These are phyloP conservation scores for Gymnopithys bicolor DNA, from an alignment of 2,797 vertebrate species.

Conservation along the genomic window DNA sequence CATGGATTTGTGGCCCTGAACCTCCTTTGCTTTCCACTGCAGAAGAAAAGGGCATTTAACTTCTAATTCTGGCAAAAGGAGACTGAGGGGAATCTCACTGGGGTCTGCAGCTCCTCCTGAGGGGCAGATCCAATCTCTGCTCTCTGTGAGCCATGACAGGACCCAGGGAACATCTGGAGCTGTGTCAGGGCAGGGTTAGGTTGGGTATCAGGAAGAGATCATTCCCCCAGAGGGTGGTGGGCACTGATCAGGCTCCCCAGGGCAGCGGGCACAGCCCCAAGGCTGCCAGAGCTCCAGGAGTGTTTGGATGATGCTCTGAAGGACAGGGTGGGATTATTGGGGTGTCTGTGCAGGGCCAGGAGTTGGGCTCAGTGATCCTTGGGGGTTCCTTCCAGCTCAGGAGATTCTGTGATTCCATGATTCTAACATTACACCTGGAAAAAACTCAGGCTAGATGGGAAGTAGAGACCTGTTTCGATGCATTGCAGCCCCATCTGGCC, in stretches of 20 bases:
- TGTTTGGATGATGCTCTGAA: accelerated
- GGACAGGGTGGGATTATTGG: background rate
- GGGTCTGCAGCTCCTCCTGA: background rate
- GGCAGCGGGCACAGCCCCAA: background rate
- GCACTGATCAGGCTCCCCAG: background rate
- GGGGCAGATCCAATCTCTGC: accelerated
- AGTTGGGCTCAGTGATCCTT: accelerated
- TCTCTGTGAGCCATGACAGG: background rate
- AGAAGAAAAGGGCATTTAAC: background rate
- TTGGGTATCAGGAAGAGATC: background rate
- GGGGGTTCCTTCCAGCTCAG: accelerated
- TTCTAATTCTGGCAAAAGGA: background rate
- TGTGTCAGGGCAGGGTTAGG: background rate
- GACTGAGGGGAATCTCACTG: background rate
- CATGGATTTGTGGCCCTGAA: background rate
- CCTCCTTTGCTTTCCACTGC: background rate
- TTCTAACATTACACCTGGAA: background rate
- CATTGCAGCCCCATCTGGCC: background rate
- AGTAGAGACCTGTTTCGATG: background rate
- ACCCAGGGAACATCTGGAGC: accelerated
- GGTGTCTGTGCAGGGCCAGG: background rate
- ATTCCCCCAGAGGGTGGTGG: background rate
- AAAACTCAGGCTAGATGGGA: background rate
- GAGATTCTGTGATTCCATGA: background rate
- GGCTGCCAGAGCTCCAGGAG: background rate